A percentile compares a stretch with the other conserved stretches of the same genome.
These are phyloP conservation scores for Drosophila rhopaloa DNA, from an alignment of 1,140 invertebrate genomes.

Conservation along the genomic window DNA sequence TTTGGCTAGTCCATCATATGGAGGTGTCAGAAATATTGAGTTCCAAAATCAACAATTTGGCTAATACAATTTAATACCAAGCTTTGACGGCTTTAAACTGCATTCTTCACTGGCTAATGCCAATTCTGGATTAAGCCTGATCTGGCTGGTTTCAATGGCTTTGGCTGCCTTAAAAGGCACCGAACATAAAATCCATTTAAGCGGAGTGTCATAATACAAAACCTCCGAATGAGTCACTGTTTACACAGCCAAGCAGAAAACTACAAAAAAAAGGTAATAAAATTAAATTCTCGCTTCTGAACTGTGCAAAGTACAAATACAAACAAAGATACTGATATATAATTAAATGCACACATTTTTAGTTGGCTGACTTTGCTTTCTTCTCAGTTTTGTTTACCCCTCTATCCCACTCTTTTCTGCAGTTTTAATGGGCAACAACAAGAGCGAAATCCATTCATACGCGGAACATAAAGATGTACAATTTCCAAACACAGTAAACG, in stretches of 20 bases:
- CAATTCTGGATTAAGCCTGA: slow-evolving; percentile 9
- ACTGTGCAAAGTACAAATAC: slow-evolving; percentile 15
- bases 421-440: slow-evolving; percentile 67
- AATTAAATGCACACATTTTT: slow-evolving; percentile 47
- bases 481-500: slow-evolving; percentile 58
- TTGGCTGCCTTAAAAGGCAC: slow-evolving; percentile 29
- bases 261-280: slow-evolving; percentile 35
- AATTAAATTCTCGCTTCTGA: slow-evolving; percentile 16
- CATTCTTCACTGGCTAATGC: slow-evolving; percentile 10
- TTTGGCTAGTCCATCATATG: slow-evolving; percentile 7
- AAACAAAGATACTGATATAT: slow-evolving; percentile 9
- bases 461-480: slow-evolving; percentile 63
- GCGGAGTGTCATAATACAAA: slow-evolving; percentile 33
- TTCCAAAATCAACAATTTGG: not conserved
- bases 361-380: slow-evolving; percentile 35
- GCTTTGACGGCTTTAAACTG: slow-evolving; percentile 3
- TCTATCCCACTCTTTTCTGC: not conserved
- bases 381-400: slow-evolving; percentile 50
- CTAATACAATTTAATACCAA: slow-evolving; percentile 8
- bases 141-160: slow-evolving; percentile 24
- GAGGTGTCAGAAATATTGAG: slow-evolving; percentile 18
- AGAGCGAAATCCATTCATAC: slow-evolving; percentile 69
- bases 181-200: slow-evolving; percentile 46
- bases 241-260: slow-evolving; percentile 15
- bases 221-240: slow-evolving; percentile 25